Evolutionary conservation across 2,888 invertebrate genomes (phyloP).

Genomic region (Phoenoteleia sp.): DNA sequence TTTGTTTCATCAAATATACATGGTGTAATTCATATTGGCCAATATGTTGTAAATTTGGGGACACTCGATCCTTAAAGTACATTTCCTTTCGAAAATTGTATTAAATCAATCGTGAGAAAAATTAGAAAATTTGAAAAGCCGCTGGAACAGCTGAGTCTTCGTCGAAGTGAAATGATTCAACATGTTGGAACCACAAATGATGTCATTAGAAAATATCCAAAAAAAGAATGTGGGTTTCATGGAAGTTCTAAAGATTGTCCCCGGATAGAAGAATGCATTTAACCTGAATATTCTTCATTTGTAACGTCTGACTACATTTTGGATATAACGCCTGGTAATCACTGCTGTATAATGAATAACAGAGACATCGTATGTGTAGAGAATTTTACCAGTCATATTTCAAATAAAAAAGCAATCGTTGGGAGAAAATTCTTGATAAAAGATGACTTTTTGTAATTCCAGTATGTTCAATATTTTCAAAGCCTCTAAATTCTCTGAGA

Average conservation of each 20-base stretch:
- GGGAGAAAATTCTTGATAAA: neutral
- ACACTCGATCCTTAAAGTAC: neutral
- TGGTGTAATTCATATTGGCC: neutral
- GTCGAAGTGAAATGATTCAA: neutral
- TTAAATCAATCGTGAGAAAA: neutral
- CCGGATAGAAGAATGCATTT: neutral
- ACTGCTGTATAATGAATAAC: slow-evolving; percentile 1
- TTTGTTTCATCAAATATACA: neutral
- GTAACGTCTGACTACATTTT: neutral
- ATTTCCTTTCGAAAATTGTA: neutral
- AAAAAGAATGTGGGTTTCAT: neutral
- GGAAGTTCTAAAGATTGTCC: neutral
- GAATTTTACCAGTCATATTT: neutral
- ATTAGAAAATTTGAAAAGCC: neutral
- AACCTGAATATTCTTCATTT: neutral
- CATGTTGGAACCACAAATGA: neutral
- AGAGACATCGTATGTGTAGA: neutral
- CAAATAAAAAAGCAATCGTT: neutral
- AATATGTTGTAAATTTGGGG: neutral
- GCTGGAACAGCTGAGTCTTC: neutral
- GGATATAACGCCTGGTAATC: neutral
- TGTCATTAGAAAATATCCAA: neutral
- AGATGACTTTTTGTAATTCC: neutral
- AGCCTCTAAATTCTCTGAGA: neutral
- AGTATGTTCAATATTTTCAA: neutral